Conservation (phyloP, 2,113 vertebrate genomes). For the Heterochromis multidens region DNA sequence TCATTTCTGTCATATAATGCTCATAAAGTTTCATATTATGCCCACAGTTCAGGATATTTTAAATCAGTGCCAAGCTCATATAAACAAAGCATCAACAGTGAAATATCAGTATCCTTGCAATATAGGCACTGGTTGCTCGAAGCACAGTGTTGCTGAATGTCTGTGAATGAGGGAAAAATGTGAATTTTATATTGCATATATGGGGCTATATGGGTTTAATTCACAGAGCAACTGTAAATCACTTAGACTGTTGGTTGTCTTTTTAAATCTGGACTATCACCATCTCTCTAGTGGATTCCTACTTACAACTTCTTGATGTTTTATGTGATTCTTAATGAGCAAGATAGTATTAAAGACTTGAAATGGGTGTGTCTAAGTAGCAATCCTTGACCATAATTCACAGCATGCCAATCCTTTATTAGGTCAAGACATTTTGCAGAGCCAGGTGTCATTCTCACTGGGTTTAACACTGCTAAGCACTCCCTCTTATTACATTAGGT, state of each 20-base stretch:
- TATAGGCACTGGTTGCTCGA: not conserved
- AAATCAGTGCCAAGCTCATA: not conserved
- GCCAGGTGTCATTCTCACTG: not conserved
- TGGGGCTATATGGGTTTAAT: not conserved
- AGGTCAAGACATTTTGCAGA: not conserved
- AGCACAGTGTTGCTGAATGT: not conserved
- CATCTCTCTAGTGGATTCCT: not conserved
- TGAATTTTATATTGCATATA: not conserved
- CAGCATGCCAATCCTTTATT: not conserved
- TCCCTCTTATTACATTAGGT: not conserved
- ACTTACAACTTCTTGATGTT: not conserved
- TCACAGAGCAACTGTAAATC: not conserved
- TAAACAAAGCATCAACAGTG: not conserved
- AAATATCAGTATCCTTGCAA: not conserved
- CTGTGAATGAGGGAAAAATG: not conserved
- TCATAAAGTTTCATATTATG: not conserved
- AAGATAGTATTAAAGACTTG: not conserved
- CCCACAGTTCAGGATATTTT: not conserved
- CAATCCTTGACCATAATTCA: not conserved
- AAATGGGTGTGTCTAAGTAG: not conserved
- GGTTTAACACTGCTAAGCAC: not conserved
- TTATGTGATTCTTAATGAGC: not conserved
- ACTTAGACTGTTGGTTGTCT: not conserved
- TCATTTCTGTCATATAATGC: not conserved
- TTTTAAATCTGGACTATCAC: not conserved